A percentile compares a stretch with the other conserved stretches of the same genome.
These are phyloP conservation scores for Polymixis flavicincta DNA, from an alignment of 2,888 invertebrate species.

Conservation along the genomic window DNA sequence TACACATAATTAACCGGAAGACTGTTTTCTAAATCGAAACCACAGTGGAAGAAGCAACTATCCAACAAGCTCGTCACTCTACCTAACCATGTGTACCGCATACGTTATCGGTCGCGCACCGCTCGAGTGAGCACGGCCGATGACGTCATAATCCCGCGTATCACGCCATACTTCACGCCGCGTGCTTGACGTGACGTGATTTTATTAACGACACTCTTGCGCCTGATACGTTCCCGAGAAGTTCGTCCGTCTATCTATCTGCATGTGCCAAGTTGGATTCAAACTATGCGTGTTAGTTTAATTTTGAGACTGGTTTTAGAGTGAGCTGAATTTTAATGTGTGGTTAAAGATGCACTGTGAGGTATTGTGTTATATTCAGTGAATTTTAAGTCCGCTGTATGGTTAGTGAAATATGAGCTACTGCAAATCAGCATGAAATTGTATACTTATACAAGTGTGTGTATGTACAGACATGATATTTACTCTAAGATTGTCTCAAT, in stretches of 20 bases:
- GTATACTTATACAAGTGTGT: too few species aligned
- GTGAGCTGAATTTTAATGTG: conserved; percentile 31
- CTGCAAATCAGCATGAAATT: neutral
- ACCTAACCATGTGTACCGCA: conserved; percentile 53
- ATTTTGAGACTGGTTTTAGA: conserved; percentile 17
- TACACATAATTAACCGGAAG: too few species aligned
- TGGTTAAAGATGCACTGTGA: neutral
- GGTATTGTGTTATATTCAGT: neutral
- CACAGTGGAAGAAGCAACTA: too few species aligned
- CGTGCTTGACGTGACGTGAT: conserved; percentile 73
- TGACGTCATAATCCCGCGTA: conserved; percentile 82
- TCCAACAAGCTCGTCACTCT: neutral
- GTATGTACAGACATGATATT: too few species aligned
- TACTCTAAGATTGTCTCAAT: too few species aligned
- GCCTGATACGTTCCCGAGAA: conserved; percentile 43
- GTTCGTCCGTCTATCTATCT: conserved; percentile 42
- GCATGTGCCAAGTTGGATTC: conserved; percentile 41
- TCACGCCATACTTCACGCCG: conserved; percentile 71
- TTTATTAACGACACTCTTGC: conserved; percentile 73
- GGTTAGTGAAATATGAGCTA: neutral
- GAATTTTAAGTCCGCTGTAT: neutral
- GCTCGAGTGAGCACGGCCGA: conserved; percentile 81
- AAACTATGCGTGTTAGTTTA: conserved; percentile 29
- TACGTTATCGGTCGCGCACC: conserved; percentile 75
- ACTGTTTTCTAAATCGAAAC: neutral